These are phyloP conservation scores for Philopedon plagiatum DNA, from an alignment of 2,888 invertebrate species.

Conservation along the genomic window DNA sequence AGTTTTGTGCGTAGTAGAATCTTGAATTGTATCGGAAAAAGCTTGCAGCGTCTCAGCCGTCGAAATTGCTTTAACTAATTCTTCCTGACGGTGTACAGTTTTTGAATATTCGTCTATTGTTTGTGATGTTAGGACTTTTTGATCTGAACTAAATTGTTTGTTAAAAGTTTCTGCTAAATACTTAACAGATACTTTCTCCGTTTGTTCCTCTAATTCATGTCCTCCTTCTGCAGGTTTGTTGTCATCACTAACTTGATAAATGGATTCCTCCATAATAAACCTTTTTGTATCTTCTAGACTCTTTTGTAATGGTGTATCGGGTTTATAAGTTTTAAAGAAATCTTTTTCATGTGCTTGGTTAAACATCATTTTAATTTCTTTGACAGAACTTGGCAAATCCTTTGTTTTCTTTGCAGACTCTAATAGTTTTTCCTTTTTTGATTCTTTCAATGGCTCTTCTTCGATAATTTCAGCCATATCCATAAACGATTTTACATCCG, in stretches of 20 bases:
- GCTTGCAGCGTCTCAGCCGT: background rate
- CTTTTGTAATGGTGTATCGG: background rate
- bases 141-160: constrained; percentile 52
- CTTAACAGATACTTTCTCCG: constrained; percentile 58
- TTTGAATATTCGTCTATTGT: background rate
- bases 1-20: constrained; percentile 52
- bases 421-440: constrained; percentile 15
- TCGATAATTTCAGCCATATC: constrained; percentile 53
- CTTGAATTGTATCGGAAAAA: background rate
- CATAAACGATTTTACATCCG: constrained; percentile 51
- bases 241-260: background rate
- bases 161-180: constrained; percentile 59
- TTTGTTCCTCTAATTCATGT: background rate
- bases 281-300: constrained; percentile 8
- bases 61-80: background rate
- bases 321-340: constrained; percentile 8
- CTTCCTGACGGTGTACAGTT: background rate
- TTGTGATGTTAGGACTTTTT: background rate
- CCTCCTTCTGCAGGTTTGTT: background rate
- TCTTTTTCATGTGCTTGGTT: constrained; percentile 28
- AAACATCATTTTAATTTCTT: constrained; percentile 55
- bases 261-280: background rate
- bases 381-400: constrained; percentile 45
- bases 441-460: constrained; percentile 14
- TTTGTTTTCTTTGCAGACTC: constrained; percentile 15